These are phyloP conservation scores for Drosophila miranda DNA, from an alignment of 1,140 invertebrate species.

Conservation along the genomic window DNA sequence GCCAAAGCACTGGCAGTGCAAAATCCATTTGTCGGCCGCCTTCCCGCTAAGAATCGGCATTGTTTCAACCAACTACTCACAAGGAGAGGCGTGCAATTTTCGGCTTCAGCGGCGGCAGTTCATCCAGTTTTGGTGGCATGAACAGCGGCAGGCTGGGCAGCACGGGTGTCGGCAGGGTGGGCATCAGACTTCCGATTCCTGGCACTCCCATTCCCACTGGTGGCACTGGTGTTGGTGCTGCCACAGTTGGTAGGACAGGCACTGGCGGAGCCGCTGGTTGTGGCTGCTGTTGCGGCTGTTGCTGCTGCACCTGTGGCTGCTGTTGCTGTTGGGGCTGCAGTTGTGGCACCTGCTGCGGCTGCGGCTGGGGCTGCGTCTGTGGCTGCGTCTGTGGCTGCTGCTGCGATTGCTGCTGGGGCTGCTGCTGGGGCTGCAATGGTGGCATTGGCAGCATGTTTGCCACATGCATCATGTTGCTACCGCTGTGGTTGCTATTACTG, in stretches of 20 bases:
- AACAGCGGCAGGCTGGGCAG: slow-evolving; percentile 41
- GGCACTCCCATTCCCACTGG: slow-evolving; percentile 8
- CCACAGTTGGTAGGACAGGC: slow-evolving; percentile 15
- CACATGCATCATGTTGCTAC: slow-evolving; percentile 25
- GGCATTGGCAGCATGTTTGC: slow-evolving; percentile 39
- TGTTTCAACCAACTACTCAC: slow-evolving; percentile 82
- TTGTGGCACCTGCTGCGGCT: slow-evolving; percentile 18
- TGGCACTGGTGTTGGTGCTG: slow-evolving; percentile 4
- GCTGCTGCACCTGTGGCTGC: slow-evolving; percentile 11
- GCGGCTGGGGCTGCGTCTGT: slow-evolving; percentile 16
- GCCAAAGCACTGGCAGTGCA: background rate
- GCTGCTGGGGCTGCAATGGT: slow-evolving; percentile 51
- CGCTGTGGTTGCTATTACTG: slow-evolving; percentile 22
- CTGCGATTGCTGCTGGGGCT: slow-evolving; percentile 41
- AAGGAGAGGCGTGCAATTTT: slow-evolving; percentile 82
- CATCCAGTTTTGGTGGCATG: slow-evolving; percentile 60
- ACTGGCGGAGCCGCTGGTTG: background rate
- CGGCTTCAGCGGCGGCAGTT: slow-evolving; percentile 73
- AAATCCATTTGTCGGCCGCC: slow-evolving; percentile 60
- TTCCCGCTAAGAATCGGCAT: slow-evolving; percentile 63
- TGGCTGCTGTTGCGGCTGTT: slow-evolving; percentile 2
- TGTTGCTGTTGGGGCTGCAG: slow-evolving; percentile 11
- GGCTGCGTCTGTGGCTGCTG: slow-evolving; percentile 43
- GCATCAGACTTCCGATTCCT: slow-evolving; percentile 42
- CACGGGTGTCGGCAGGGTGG: slow-evolving; percentile 38